phyloP scores from a whole-genome alignment of 2,888 invertebrate species.

The Rugalucina vietnamica region DNA sequence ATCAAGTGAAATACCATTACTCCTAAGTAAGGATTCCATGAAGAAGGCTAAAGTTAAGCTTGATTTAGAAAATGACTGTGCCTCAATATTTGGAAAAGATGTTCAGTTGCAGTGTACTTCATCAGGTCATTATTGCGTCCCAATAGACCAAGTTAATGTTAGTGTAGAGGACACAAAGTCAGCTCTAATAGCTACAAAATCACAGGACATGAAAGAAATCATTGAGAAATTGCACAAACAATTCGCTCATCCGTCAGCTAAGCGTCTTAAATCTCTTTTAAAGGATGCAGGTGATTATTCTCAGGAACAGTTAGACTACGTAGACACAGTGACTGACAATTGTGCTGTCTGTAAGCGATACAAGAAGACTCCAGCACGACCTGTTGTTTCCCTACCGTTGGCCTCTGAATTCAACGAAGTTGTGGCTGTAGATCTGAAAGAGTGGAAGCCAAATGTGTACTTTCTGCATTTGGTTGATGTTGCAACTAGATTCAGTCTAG shows the following conservation, averaged over 20 bases:
- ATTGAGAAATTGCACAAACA: constrained; percentile 58
- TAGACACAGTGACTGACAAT: constrained; percentile 26
- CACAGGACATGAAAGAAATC: constrained; percentile 10
- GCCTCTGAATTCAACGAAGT: constrained; percentile 23
- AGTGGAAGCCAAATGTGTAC: constrained; percentile 25
- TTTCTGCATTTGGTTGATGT: constrained; percentile 49
- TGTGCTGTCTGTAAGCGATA: constrained; percentile 47
- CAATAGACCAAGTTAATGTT: constrained; percentile 10
- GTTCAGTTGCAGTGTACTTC: constrained; percentile 16
- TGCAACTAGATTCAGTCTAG: constrained; percentile 48
- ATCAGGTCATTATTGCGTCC: constrained; percentile 32
- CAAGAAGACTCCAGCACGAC: constrained; percentile 42
- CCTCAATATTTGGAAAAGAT: constrained; percentile 45
- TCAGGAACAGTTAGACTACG: constrained; percentile 16
- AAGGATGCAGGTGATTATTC: constrained; percentile 44
- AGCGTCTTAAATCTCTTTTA: constrained; percentile 42
- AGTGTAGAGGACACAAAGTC: constrained; percentile 15
- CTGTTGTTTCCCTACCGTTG: constrained; percentile 44
- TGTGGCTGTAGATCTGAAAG: constrained; percentile 35
- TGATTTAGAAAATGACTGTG: constrained; percentile 58
- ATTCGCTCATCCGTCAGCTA: constrained; percentile 61
- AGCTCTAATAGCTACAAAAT: constrained; percentile 16
- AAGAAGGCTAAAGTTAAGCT: constrained; percentile 51
- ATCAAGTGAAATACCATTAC: constrained; percentile 42
- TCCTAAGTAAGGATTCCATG: constrained; percentile 46